Evolutionary conservation across 2,888 invertebrate genomes (phyloP), one percentile per base, ranked within the genome.

Genomic region (Xestia xanthographa): DNA sequence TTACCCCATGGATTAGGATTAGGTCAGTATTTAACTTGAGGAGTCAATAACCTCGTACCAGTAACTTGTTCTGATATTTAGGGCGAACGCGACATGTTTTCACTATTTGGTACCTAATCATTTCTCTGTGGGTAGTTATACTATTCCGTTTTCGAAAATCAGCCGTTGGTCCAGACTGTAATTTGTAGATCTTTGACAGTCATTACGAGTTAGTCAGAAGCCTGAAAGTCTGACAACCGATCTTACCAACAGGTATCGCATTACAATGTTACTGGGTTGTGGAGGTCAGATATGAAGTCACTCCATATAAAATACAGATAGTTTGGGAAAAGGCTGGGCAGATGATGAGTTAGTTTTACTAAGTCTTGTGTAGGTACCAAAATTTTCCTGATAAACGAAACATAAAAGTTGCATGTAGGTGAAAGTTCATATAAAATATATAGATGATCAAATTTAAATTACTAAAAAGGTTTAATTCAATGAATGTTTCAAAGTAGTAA

Each of bases 1-100:
- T 77, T 84, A 80, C 74, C 76, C 65, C 63, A 69, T 26, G 72
- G 82, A 86, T 87, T 82, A n/a, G 77, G 79, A 85, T 77, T 80
- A 70, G 53, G 62, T 75, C 68, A 79, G 70, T 84, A 73, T 82
- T 77, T 86, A 82, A 87, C 75, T 82, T 80, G 63, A 73, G 56
- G 66, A 80, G 86, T 84, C 79, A 87, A 87, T 84, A 82, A 63
- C 63, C 76, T 71, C 41, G 67, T 67, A 3, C 26, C 12, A 43
- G 41, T 66, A 14, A 29, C 70, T 73, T 41, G 22, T 38, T 17
- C 38, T 60, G 48, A 67, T 29, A 62, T 66, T n/a, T 38, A 58
- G 5, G 38, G 53, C 12, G 29, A 20, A 62, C 38, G 38, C 20
- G 1, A 12, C 22, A 26, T 14, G 5, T 48, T 50, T 60, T 41